Percentiles rank a stretch among this genome's conserved stretches.
phyloP scores from a whole-genome alignment of 2,113 vertebrate species.

The Zootoca vivipara region DNA sequence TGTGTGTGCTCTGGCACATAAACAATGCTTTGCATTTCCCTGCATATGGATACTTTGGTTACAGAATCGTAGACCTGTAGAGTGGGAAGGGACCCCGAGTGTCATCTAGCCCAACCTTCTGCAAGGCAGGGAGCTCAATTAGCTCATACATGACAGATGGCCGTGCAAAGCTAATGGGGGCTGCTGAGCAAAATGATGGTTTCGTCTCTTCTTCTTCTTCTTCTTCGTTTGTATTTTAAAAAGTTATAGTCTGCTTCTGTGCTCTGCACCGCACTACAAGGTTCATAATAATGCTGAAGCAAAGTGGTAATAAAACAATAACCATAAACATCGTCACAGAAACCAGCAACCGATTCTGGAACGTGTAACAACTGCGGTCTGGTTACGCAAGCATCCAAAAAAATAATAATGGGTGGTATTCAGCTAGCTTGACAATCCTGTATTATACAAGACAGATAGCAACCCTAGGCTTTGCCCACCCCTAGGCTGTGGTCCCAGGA shows the following conservation, averaged over 20 bases:
- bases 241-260: not conserved
- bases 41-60: slow-evolving; percentile 36
- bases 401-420: not conserved
- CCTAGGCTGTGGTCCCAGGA: too few species aligned
- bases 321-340: not conserved
- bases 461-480: too few species aligned
- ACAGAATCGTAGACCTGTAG: too few species aligned
- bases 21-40: slow-evolving; percentile 27
- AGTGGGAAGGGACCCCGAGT: too few species aligned
- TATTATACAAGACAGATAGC: too few species aligned
- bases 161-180: not conserved
- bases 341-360: not conserved
- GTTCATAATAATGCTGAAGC: not conserved
- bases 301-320: not conserved
- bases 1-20: not conserved
- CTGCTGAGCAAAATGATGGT: not conserved
- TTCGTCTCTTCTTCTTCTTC: not conserved
- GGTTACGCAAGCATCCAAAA: not conserved
- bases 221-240: not conserved
- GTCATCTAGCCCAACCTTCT: too few species aligned
- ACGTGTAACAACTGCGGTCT: not conserved
- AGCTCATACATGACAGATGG: too few species aligned
- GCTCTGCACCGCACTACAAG: not conserved
- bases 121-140: too few species aligned
- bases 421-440: too few species aligned